Evolutionary conservation across 1,140 invertebrate species (phyloP).

Genomic region (Drosophila murphyi): DNA sequence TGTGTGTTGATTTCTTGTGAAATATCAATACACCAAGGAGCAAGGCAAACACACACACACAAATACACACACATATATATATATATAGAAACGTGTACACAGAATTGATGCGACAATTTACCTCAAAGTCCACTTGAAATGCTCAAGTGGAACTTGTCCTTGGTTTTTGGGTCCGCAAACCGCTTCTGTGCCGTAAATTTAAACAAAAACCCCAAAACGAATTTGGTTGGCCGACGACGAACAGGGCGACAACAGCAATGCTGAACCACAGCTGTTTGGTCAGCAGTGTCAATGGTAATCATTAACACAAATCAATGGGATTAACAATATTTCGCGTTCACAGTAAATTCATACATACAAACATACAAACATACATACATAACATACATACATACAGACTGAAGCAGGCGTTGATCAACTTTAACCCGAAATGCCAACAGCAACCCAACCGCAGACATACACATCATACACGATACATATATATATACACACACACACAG

Average conservation of each 20-base stretch:
- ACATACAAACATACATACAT: no score
- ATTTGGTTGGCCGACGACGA: slow-evolving; percentile 35
- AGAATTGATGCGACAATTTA: slow-evolving; percentile 40
- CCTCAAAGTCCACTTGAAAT: slow-evolving; percentile 61
- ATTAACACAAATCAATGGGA: slow-evolving; percentile 77
- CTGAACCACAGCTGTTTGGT: slow-evolving; percentile 51
- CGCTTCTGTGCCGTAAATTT: slow-evolving; percentile 29
- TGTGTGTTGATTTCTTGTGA: slow-evolving; percentile 79
- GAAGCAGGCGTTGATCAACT: slow-evolving; percentile 55
- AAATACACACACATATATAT: no score
- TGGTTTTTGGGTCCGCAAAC: slow-evolving; percentile 31
- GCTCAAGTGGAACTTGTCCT: slow-evolving; percentile 48
- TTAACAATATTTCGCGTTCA: slow-evolving; percentile 62
- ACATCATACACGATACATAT: no score
- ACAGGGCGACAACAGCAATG: slow-evolving; percentile 38
- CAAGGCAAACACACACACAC: slow-evolving; percentile 44
- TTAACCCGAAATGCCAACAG: slow-evolving; percentile 44
- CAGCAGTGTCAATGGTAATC: slow-evolving; percentile 73
- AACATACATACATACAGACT: no score
- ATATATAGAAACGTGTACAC: not conserved
- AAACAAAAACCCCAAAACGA: slow-evolving; percentile 27
- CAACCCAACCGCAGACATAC: slow-evolving; percentile 57
- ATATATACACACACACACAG: no score
- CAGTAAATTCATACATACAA: slow-evolving; percentile 1
- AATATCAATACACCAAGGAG: slow-evolving; percentile 77